A percentile compares a stretch with the other conserved stretches of the same genome.
Conservation (phyloP, 2,888 invertebrate species). For the Eupithecia pulchellata region DNA sequence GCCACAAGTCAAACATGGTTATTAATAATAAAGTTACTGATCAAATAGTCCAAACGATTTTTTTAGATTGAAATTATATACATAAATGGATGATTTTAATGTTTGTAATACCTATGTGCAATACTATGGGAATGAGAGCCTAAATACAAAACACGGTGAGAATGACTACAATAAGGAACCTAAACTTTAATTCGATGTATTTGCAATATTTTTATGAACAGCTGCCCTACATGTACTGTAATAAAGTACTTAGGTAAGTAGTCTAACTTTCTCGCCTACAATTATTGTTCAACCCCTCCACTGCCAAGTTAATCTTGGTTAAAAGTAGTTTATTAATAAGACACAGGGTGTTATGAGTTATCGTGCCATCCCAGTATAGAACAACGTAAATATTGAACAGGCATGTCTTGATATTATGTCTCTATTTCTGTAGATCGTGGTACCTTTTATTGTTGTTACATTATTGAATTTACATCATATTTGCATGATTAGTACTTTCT, state of each 20-base stretch:
- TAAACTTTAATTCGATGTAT: no score
- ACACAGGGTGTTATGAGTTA: slow-evolving; percentile 39
- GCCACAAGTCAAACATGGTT: slow-evolving; percentile 28
- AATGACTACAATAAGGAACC: no score
- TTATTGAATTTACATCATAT: background rate
- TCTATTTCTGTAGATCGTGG: slow-evolving; percentile 24
- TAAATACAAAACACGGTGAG: background rate
- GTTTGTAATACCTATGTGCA: no score
- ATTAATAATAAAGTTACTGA: background rate
- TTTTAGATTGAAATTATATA: no score
- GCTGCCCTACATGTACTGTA: no score
- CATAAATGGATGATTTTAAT: no score
- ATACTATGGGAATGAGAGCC: background rate
- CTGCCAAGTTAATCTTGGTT: background rate
- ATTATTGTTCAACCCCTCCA: no score
- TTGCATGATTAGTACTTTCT: background rate
- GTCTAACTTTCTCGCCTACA: no score
- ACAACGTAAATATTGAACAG: slow-evolving; percentile 44
- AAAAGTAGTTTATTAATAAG: background rate
- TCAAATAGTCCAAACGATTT: background rate
- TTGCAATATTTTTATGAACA: no score
- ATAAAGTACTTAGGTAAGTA: no score
- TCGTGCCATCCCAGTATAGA: slow-evolving; percentile 38
- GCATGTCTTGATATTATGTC: slow-evolving; percentile 23
- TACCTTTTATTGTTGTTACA: slow-evolving; percentile 7